Evolutionary conservation across 1,140 invertebrate genomes (phyloP), one percentile per base, ranked within the genome.

Genomic region (Drosophila tani): DNA sequence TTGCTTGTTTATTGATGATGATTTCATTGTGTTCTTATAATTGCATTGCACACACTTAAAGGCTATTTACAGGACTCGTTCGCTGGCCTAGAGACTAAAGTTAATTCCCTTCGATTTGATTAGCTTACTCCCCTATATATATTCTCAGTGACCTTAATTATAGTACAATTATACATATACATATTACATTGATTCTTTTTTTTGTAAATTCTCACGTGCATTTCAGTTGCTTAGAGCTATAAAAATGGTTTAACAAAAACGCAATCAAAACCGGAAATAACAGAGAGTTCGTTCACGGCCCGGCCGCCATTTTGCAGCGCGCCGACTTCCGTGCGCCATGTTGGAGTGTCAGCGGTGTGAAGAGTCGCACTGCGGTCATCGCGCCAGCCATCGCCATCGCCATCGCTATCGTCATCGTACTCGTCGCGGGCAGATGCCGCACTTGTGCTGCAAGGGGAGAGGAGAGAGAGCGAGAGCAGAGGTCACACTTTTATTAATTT

Each of bases 221-320:
- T 91, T 90, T 90, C 86, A 91, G 86, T 90, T 90, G 86, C 85
- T 91, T 90, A 90, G 71, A 90, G 85, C 85, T 90, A 90, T 43
- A 32, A 79, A 88, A 90, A 84, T 45, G 41, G 43, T 49, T 79
- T 29, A 69, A 76, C 67, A 75, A 82, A 82, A 45, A 45, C 35
- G 45, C 19, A 62, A 65, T 66, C 50, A 56, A 68, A 47, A 63
- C 46, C 32, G 64, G 41, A 71, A 38, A 71, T 53, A 35, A 55
- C 40, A 58, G 32, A 56, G 50, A 51, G 24, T 66, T 43, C 51
- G 14, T 57, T 47, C 46, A 78, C 24, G 21, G 46, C 24, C 46
- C 50, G 38, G 74, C 47, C 70, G 81, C 69, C 85, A 85, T 90
- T 90, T 90, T 90, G 65, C 68, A 90, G 51, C 79, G 85, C 41